Evolutionary conservation across 2,113 vertebrate species (phyloP).

Genomic region (Caloenas nicobarica): DNA sequence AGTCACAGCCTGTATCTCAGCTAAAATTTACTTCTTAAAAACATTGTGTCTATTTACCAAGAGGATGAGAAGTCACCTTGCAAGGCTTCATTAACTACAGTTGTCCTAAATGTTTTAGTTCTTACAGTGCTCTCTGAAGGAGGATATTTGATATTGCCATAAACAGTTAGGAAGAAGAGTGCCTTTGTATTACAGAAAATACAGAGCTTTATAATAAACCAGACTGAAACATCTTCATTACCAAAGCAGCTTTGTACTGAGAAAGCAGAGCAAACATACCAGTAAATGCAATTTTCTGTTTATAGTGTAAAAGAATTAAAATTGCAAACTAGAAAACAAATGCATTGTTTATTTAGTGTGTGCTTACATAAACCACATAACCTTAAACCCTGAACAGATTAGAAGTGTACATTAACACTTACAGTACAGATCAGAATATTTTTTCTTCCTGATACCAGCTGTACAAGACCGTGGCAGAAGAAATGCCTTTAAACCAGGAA

Average conservation of each 20-base stretch:
- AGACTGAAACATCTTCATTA: not conserved
- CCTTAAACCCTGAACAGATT: not conserved
- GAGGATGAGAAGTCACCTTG: not conserved
- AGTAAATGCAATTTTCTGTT: not conserved
- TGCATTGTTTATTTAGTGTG: not conserved
- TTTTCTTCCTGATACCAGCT: not conserved
- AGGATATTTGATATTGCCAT: not conserved
- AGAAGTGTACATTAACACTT: not conserved
- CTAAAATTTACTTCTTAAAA: slow-evolving; percentile 32
- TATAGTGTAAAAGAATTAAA: not conserved
- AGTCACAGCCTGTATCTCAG: not conserved
- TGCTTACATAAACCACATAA: not conserved
- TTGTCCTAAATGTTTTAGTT: slow-evolving; percentile 15
- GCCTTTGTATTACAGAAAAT: not conserved
- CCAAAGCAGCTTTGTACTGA: not conserved
- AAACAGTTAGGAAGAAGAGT: not conserved
- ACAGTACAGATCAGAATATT: not conserved
- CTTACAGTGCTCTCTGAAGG: not conserved
- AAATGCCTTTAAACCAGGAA: slow-evolving; percentile 14
- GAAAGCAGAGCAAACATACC: not conserved
- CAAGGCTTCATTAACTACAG: not conserved
- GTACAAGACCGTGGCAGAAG: not conserved
- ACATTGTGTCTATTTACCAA: not conserved
- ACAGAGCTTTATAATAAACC: not conserved
- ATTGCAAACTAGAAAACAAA: not conserved